Base-by-base conservation (phyloP, 1,140 invertebrate species). In the Drosophila virilis region DNA sequence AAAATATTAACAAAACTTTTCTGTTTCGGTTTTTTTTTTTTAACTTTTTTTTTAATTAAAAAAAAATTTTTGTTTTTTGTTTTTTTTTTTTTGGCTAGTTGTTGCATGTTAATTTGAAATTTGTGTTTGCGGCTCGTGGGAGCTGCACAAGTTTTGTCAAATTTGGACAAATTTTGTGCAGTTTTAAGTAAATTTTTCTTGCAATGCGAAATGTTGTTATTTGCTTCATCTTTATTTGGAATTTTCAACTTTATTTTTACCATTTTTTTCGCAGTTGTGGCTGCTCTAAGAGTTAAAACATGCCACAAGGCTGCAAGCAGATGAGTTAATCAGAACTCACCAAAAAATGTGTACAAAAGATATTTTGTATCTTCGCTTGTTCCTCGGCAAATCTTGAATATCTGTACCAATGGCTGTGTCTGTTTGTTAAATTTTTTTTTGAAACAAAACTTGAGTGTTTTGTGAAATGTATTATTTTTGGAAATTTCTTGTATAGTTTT, bases 401-500 rank as follows among this genome's bases (percentile, higher is more conserved):
- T 15, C 38, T 22, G 9, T 50, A 50, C 61, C 50, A 62, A 71
- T 51, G 38, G 17, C 9, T 37, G 51, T 54, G 32, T 46, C 32
- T 57, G 43, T 51, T 46, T 17, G 10, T 59, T 37, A 38, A 43
- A 32, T 42, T 65, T 32, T 40, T 12, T 32, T 43, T 45, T 22
- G 1, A 1, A 22, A 22, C 22, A 22, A 22, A 22, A 22, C 22
- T 22, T 2, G 22, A 22, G 22, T 22, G 22, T 22, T 22, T 55
- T 55, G 52, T 55, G 35, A 43, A 57, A 71, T 57, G 6, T 28
- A 28, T 60, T 62, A 50, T 46, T 66, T 37, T 38, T 10, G 2
- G n/a, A 59, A 74, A 74, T 71, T 66, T 81, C 60, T 72, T 81
- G 38, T 48, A 80, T 70, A 57, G n/a, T 55, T 62, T 55, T 48